Base-by-base conservation (phyloP, 2,888 invertebrate genomes). In the Habrosyne pyritoides region DNA sequence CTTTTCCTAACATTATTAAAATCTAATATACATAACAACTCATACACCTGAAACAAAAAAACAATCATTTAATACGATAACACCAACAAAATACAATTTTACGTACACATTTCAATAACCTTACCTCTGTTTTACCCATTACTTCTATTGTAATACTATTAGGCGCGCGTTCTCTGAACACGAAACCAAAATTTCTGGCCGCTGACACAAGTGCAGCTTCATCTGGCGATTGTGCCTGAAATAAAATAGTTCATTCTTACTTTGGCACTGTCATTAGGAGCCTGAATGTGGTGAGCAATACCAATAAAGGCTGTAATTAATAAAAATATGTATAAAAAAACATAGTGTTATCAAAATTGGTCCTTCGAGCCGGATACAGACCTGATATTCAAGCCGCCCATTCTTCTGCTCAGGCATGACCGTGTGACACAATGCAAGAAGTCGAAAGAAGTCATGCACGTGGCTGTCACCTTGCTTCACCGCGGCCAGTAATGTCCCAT, bases 1-100 rank as follows among this genome's bases (percentile, higher is more conserved):
- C 99, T 94, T 93, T 99, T 99, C 74, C 99, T 94, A 71, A 98
- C 97, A 93, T 99, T 99, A 94, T 99, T 99, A 93, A 99, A 99
- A 93, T 99, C 99, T 81, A 99, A 95, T 89, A 99, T 99, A 90
- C 98, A 98, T 72, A 99, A 94, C 75, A 99, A 94, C 88, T 99
- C 98, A 92, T 99, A 99, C 71, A 98, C 96, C 94, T 96, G 93
- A 64, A 87, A 84, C 79, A 82, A 82, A 68, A n/a, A 57, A 55
- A 73, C 46, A 60, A 22, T 47, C 22, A n/a, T 12, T 57, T 53
- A 36, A 47, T 36, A 52, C 21, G 52, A 22, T 47, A 21, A 30
- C 21, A 0, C 8, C 3, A n/a, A 1, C 21, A 0, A n/a, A 14
- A 6, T 21, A 46, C 7, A 22, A 22, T 47, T 28, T 21, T 12